These are phyloP conservation scores for Cardinalis cardinalis DNA, from an alignment of 2,113 vertebrate genomes.

Conservation along the genomic window DNA sequence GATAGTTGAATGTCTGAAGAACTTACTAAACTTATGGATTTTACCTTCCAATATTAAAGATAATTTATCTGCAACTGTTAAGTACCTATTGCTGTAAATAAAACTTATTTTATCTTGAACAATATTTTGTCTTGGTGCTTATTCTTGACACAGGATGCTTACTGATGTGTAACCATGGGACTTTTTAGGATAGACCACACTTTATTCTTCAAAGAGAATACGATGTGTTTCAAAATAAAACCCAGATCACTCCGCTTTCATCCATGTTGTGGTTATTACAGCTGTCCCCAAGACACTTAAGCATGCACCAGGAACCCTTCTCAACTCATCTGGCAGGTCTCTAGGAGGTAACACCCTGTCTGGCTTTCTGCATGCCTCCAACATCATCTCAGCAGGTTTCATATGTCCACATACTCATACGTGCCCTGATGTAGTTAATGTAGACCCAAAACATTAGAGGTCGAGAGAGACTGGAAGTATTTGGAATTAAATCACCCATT, in stretches of 20 bases:
- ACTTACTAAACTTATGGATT: neutral
- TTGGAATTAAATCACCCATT: neutral
- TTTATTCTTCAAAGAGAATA: neutral
- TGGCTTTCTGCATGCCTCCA: neutral
- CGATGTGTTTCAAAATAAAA: neutral
- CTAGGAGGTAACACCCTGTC: accelerated
- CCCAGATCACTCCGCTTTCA: neutral
- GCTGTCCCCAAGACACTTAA: neutral
- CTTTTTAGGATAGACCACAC: neutral
- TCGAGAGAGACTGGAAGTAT: neutral
- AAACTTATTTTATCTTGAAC: neutral
- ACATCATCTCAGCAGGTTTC: neutral
- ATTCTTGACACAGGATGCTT: neutral
- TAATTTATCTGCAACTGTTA: neutral
- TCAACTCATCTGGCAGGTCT: neutral
- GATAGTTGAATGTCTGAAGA: neutral
- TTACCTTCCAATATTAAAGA: neutral
- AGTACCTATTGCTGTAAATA: neutral
- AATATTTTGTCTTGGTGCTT: neutral
- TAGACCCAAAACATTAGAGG: neutral
- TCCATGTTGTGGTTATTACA: neutral
- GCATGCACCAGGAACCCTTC: neutral
- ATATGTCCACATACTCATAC: neutral
- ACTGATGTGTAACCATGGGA: neutral
- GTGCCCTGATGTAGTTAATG: neutral